phyloP scores from a whole-genome alignment of 2,797 vertebrate genomes.

The Staurois parvus region DNA sequence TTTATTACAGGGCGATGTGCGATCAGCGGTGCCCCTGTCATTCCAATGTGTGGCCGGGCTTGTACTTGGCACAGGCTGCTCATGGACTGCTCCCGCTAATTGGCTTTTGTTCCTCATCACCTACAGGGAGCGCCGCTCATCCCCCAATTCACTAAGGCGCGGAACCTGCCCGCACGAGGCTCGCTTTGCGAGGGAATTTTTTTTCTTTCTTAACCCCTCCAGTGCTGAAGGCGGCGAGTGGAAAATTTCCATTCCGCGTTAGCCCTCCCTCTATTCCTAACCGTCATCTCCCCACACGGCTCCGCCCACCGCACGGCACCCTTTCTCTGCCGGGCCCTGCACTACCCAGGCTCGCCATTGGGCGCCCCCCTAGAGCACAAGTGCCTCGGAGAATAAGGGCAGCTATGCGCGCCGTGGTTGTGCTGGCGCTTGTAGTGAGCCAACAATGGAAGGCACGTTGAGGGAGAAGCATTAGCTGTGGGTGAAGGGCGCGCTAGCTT shows the following conservation, averaged over 20 bases:
- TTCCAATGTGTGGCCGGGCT: too few species aligned
- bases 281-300: background rate
- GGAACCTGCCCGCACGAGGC: conserved; percentile 9
- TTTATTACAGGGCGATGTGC: background rate
- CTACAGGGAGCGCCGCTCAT: background rate
- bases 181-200: conserved; percentile 28
- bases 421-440: too few species aligned
- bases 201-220: conserved; percentile 42
- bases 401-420: too few species aligned
- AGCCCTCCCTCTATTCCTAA: background rate
- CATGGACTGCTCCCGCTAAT: background rate
- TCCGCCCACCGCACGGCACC: background rate
- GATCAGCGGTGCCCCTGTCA: too few species aligned
- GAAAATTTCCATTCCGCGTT: conserved; percentile 52
- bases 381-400: too few species aligned
- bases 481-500: too few species aligned
- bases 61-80: too few species aligned
- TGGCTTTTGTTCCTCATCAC: background rate
- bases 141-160: background rate
- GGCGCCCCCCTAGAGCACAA: background rate
- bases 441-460: too few species aligned
- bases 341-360: conserved; percentile 20
- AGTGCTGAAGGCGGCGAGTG: background rate
- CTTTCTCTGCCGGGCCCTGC: background rate
- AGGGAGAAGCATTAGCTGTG: too few species aligned